Conservation (phyloP, 2,113 vertebrate species). For the Nerophis ophidion region DNA sequence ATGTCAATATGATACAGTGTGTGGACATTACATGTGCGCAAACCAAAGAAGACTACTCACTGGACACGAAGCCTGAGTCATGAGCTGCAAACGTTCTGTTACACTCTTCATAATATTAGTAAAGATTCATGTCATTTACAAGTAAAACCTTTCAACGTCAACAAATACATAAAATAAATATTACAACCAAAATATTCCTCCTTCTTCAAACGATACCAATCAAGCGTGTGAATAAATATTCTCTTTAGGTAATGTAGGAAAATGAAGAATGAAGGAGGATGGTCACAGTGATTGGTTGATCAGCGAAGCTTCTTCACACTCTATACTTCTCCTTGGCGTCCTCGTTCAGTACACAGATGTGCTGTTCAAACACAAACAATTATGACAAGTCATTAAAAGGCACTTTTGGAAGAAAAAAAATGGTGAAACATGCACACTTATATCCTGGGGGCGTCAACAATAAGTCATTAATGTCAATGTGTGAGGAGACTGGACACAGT, state of each 20-base stretch:
- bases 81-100: slow-evolving; percentile 3
- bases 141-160: slow-evolving; percentile 10
- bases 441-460: too few relatives aligned
- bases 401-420: neutral
- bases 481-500: too few relatives aligned
- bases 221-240: neutral
- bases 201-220: neutral
- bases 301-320: slow-evolving; percentile 40
- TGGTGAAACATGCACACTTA: neutral
- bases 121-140: slow-evolving; percentile 29
- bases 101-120: slow-evolving; percentile 7
- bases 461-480: too few relatives aligned
- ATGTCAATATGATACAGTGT: slow-evolving; percentile 28
- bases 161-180: slow-evolving; percentile 21
- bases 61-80: slow-evolving; percentile 34
- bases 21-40: slow-evolving; percentile 8
- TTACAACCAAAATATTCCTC: slow-evolving; percentile 21
- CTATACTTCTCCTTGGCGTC: slow-evolving; percentile 74
- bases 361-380: slow-evolving; percentile 41
- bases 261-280: slow-evolving; percentile 51
- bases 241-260: slow-evolving; percentile 28
- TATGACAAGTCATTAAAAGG: too few relatives aligned
- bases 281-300: slow-evolving; percentile 56
- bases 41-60: slow-evolving; percentile 19
- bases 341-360: slow-evolving; percentile 74